phyloP scores from a whole-genome alignment of 2,888 invertebrate genomes.

The Heteromurus nitidus region DNA sequence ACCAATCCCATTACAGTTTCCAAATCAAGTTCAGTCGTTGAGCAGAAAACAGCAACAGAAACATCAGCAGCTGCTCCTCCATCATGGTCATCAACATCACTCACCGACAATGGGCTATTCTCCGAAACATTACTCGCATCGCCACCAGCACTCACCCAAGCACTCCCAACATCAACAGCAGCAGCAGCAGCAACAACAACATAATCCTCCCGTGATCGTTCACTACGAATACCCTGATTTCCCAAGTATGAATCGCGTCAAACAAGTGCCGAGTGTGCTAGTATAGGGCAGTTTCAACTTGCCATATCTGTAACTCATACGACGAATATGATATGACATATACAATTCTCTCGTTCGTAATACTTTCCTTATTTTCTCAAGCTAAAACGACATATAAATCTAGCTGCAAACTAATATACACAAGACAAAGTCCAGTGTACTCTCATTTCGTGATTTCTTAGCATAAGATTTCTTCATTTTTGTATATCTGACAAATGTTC shows the following conservation, averaged over 20 bases:
- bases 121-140: constrained; percentile 60
- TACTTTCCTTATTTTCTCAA: too few species aligned
- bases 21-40: constrained; percentile 58
- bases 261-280: constrained; percentile 71
- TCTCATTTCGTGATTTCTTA: too few species aligned
- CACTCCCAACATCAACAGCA: constrained; percentile 34
- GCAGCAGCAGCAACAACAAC: constrained; percentile 47
- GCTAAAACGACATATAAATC: too few species aligned
- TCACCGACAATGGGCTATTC: constrained; percentile 65
- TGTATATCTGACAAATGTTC: neutral
- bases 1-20: constrained; percentile 50
- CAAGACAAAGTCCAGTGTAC: too few species aligned
- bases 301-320: too few species aligned
- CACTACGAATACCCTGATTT: constrained; percentile 69
- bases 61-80: constrained; percentile 53
- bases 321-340: too few species aligned
- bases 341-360: too few species aligned
- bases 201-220: constrained; percentile 66
- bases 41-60: constrained; percentile 62
- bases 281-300: too few species aligned
- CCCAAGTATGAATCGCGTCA: constrained; percentile 66
- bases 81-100: constrained; percentile 63
- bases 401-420: too few species aligned
- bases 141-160: constrained; percentile 38
- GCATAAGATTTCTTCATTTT: neutral